phyloP scores from a whole-genome alignment of 2,888 invertebrate genomes.

The Eupithecia dodoneata region DNA sequence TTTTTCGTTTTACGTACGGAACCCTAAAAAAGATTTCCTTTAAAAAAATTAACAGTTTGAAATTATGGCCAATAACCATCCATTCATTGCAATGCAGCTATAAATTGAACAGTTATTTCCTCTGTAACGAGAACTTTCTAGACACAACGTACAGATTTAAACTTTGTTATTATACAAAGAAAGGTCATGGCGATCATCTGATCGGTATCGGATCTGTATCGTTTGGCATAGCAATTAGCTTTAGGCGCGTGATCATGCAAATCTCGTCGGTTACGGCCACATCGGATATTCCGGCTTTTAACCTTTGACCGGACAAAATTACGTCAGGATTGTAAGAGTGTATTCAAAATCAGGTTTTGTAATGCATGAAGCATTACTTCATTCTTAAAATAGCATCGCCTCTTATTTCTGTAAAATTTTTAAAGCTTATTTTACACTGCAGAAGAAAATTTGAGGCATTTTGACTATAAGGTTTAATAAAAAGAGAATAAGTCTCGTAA shows the following conservation, averaged over 20 bases:
- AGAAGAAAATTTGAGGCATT: not conserved
- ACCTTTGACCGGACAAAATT: conserved; percentile 21
- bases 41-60: not conserved
- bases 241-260: conserved; percentile 68
- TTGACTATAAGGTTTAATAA: not conserved
- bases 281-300: conserved; percentile 30
- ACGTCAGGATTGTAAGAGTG: not conserved
- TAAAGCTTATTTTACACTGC: not conserved
- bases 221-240: conserved; percentile 73
- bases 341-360: not conserved
- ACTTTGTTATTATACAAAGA: conserved; percentile 38
- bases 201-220: conserved; percentile 70
- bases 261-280: conserved; percentile 51
- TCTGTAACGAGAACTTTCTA: conserved; percentile 10
- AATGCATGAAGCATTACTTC: not conserved
- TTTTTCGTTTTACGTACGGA: too few relatives aligned
- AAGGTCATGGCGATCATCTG: conserved; percentile 55
- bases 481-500: not conserved
- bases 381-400: not conserved
- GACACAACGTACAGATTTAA: conserved; percentile 4
- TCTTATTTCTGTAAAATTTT: not conserved
- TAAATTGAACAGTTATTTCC: not conserved
- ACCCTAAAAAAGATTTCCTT: not conserved
- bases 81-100: not conserved
- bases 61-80: not conserved